Evolutionary conservation across 2,888 invertebrate genomes (phyloP).

Genomic region (Dicycla oo): DNA sequence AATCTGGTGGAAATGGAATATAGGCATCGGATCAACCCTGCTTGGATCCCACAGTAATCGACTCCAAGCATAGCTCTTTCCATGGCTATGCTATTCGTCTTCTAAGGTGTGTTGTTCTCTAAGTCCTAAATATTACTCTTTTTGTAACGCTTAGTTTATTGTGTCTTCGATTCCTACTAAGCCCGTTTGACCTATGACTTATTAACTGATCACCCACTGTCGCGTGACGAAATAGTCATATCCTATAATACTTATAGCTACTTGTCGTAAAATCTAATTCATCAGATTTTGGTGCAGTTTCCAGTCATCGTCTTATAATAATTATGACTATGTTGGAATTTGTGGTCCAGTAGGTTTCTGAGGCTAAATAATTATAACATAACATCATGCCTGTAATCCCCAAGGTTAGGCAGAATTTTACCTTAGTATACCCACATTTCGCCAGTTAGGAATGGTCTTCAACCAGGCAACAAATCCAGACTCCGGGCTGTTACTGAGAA

Average conservation of each 20-base stretch:
- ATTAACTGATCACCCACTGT: background rate
- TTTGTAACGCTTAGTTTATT: background rate
- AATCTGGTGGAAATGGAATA: too few relatives aligned
- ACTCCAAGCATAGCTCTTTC: background rate
- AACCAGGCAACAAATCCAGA: background rate
- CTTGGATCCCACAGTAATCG: too few relatives aligned
- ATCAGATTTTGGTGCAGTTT: too few relatives aligned
- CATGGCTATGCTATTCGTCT: background rate
- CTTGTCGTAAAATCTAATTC: background rate
- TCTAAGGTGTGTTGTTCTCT: background rate
- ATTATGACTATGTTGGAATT: background rate
- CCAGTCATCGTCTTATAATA: background rate
- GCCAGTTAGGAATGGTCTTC: background rate
- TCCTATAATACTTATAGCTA: background rate
- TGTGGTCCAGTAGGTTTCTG: background rate
- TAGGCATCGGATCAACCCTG: background rate
- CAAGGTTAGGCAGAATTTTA: background rate
- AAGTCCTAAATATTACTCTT: background rate
- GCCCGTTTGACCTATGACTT: constrained; percentile 13
- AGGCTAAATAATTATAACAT: background rate
- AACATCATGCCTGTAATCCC: background rate
- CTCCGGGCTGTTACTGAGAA: background rate
- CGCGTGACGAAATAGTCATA: background rate
- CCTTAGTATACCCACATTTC: background rate
- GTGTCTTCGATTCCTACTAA: background rate